Evolutionary conservation across 1,140 invertebrate species (phyloP).

Genomic region (Adoxophyes honmai): DNA sequence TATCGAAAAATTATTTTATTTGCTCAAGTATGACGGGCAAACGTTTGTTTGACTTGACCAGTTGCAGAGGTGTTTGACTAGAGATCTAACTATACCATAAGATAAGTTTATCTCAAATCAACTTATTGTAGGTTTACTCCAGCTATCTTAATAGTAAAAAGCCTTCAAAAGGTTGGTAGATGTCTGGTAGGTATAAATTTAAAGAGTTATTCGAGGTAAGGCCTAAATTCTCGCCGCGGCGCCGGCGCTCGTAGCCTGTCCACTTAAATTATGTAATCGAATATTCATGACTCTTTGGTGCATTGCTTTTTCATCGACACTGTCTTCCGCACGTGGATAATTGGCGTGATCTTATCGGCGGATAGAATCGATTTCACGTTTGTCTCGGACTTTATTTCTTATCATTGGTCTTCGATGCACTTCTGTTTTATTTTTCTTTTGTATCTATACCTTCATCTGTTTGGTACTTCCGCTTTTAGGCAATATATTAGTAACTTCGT

Average conservation of each 20-base stretch:
- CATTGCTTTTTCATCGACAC: conserved; percentile 37
- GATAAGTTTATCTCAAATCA: too few relatives aligned
- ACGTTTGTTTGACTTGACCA: conserved; percentile 6
- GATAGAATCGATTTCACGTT: conserved; percentile 27
- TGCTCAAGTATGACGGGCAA: conserved; percentile 5
- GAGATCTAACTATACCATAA: too few relatives aligned
- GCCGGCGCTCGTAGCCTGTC: conserved; percentile 28
- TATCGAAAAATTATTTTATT: conserved; percentile 15
- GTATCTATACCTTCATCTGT: background rate
- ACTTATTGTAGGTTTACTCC: too few relatives aligned
- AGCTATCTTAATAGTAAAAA: too few relatives aligned
- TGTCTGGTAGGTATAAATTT: background rate
- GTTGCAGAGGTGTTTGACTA: background rate
- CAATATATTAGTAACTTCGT: background rate
- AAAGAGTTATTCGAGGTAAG: background rate
- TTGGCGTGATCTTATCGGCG: conserved; percentile 24
- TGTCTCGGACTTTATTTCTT: conserved; percentile 15
- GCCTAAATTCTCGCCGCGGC: conserved; percentile 19
- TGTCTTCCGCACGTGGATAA: conserved; percentile 15
- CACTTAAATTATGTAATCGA: conserved; percentile 54
- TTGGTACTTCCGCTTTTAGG: background rate
- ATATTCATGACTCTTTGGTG: conserved; percentile 45
- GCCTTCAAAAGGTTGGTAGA: too few relatives aligned
- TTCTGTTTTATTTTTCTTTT: conserved; percentile 9
- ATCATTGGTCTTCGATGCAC: conserved; percentile 12